Percentiles rank a stretch among this genome's conserved stretches.
These are phyloP conservation scores for Octonoba sinensis DNA, from an alignment of 2,888 invertebrate species.

Conservation along the genomic window DNA sequence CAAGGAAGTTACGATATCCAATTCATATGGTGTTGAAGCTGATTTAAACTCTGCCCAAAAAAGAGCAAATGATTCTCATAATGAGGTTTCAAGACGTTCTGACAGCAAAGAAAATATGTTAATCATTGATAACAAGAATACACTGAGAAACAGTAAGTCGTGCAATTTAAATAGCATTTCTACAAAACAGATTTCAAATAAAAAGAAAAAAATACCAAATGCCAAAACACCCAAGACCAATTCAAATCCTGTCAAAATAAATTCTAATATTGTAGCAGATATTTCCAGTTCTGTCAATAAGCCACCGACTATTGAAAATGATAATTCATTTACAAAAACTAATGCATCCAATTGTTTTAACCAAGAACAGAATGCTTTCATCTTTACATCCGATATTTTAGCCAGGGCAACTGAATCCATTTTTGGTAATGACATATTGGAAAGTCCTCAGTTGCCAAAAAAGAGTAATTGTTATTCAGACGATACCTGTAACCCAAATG, in stretches of 20 bases:
- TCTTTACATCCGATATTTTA: conserved; percentile 69
- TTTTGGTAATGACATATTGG: conserved; percentile 67
- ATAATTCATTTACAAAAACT: conserved; percentile 31
- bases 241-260: not conserved
- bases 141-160: too few relatives aligned
- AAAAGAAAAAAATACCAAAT: conserved; percentile 28
- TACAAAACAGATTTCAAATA: conserved; percentile 24
- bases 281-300: conserved; percentile 12
- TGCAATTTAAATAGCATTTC: not conserved
- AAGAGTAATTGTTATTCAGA: conserved; percentile 29
- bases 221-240: not conserved
- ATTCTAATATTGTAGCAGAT: not conserved
- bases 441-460: conserved; percentile 28
- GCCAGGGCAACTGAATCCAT: conserved; percentile 72
- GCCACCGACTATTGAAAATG: conserved; percentile 23
- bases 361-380: conserved; percentile 26
- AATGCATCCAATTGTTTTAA: conserved; percentile 21
- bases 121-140: too few relatives aligned
- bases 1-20: conserved; percentile 16
- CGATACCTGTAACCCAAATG: conserved; percentile 26
- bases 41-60: conserved; percentile 11
- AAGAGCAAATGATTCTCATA: conserved; percentile 10
- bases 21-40: conserved; percentile 9
- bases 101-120: too few relatives aligned
- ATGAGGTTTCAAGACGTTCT: too few relatives aligned